Percentiles rank a stretch among this genome's conserved stretches.
phyloP scores from a whole-genome alignment of 1,140 invertebrate genomes.

The Diachasmimorpha longicaudata region DNA sequence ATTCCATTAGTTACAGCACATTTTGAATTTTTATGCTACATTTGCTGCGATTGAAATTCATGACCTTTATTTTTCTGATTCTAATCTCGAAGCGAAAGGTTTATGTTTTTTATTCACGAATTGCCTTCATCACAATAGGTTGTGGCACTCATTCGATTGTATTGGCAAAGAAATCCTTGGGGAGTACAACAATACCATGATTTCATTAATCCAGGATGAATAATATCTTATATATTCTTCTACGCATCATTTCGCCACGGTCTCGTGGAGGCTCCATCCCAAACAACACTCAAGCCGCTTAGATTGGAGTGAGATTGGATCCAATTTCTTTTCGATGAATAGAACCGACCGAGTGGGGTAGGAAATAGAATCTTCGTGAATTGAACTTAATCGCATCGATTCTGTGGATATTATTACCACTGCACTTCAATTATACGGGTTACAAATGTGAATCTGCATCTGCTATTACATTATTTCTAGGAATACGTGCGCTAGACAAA shows the following conservation, averaged over 20 bases:
- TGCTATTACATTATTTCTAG: background rate
- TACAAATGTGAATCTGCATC: background rate
- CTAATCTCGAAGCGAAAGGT: too few relatives aligned
- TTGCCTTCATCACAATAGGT: background rate
- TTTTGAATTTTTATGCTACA: too few relatives aligned
- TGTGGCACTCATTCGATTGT: background rate
- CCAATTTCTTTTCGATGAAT: constrained; percentile 51
- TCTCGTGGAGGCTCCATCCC: background rate
- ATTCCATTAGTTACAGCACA: too few relatives aligned
- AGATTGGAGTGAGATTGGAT: constrained; percentile 50
- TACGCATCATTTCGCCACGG: background rate
- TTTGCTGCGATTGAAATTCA: too few relatives aligned
- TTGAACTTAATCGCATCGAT: constrained; percentile 15
- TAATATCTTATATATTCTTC: background rate
- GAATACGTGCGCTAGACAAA: background rate
- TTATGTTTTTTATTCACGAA: too few relatives aligned
- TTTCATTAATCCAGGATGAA: background rate
- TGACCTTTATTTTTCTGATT: too few relatives aligned
- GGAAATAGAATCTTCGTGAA: background rate
- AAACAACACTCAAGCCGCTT: background rate
- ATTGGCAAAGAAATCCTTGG: background rate
- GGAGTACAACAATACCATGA: background rate
- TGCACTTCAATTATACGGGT: constrained; percentile 22
- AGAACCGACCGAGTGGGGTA: background rate
- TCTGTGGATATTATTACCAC: constrained; percentile 18